These are phyloP conservation scores for Zaprionus vittiger DNA, from an alignment of 1,140 invertebrate genomes.

Conservation along the genomic window DNA sequence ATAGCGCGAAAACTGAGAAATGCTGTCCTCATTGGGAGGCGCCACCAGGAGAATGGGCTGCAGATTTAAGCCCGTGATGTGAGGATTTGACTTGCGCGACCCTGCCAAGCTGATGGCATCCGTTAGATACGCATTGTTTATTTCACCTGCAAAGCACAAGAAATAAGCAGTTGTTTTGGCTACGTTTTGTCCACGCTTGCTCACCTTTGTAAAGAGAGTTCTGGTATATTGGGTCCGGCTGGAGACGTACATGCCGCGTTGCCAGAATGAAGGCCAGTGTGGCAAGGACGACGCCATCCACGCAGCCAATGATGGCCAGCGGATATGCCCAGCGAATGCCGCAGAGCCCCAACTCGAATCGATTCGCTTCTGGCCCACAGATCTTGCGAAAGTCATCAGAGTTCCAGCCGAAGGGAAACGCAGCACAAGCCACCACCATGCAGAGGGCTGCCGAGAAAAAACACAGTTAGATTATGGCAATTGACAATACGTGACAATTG, in stretches of 20 bases:
- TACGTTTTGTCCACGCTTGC: not conserved
- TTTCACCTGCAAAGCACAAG: slow-evolving; percentile 88
- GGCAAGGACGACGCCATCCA: slow-evolving; percentile 95
- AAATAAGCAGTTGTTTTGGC: not conserved
- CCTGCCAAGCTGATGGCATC: slow-evolving; percentile 92
- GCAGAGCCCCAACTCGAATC: slow-evolving; percentile 92
- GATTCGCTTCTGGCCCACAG: slow-evolving; percentile 92
- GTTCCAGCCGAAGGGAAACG: slow-evolving; percentile 98
- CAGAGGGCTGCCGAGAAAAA: slow-evolving; percentile 87
- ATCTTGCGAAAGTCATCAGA: slow-evolving; percentile 92
- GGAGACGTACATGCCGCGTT: slow-evolving; percentile 92
- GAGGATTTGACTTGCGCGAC: slow-evolving; percentile 89
- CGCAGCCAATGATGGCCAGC: slow-evolving; percentile 94
- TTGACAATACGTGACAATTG: slow-evolving; percentile 37
- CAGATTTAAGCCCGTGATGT: slow-evolving; percentile 87
- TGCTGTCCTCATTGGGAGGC: slow-evolving; percentile 87
- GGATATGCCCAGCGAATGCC: slow-evolving; percentile 97
- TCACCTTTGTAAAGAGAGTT: slow-evolving; percentile 88
- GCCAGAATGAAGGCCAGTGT: slow-evolving; percentile 97
- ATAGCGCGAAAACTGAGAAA: slow-evolving; percentile 90
- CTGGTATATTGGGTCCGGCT: slow-evolving; percentile 91
- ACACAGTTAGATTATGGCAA: slow-evolving; percentile 32
- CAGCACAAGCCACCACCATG: slow-evolving; percentile 92
- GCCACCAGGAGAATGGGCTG: slow-evolving; percentile 90
- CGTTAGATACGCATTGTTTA: slow-evolving; percentile 92